Evolutionary conservation across 1,140 invertebrate genomes (phyloP).

Genomic region (Eriocheir sinensis): DNA sequence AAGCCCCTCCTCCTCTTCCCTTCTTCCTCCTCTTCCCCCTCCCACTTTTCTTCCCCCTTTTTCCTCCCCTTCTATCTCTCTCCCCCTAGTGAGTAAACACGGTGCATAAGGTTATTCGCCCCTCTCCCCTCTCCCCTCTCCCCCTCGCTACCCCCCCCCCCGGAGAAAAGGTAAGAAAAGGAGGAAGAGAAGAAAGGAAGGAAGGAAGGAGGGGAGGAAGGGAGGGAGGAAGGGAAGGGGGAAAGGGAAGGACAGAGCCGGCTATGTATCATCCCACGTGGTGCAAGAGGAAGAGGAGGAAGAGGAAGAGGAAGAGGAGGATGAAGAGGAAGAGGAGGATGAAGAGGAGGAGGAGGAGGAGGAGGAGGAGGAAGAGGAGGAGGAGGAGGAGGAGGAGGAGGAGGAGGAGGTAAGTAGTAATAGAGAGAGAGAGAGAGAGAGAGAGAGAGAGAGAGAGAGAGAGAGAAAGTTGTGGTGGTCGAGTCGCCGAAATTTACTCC

Average conservation of each 20-base stretch:
- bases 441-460: neutral
- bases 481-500: neutral
- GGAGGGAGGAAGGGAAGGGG: slow-evolving; percentile 26
- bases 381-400: neutral
- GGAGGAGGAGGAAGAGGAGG: neutral
- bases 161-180: neutral
- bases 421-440: neutral
- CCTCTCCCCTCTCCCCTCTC: neutral
- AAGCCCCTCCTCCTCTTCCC: neutral
- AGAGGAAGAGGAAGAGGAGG: slow-evolving; percentile 34
- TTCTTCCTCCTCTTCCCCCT: neutral
- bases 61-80: neutral
- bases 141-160: neutral
- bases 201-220: neutral
- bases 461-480: neutral
- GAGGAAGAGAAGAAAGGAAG: neutral
- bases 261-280: neutral
- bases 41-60: neutral
- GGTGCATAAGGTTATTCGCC: neutral
- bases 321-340: neutral
- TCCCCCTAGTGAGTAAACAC: neutral
- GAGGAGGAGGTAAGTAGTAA: neutral
- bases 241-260: neutral
- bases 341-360: slow-evolving; percentile 13
- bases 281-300: slow-evolving; percentile 17